Evolutionary conservation across 2,113 vertebrate species (phyloP), one percentile per base, ranked within the genome.

Genomic region (Spizaetus ornatus): DNA sequence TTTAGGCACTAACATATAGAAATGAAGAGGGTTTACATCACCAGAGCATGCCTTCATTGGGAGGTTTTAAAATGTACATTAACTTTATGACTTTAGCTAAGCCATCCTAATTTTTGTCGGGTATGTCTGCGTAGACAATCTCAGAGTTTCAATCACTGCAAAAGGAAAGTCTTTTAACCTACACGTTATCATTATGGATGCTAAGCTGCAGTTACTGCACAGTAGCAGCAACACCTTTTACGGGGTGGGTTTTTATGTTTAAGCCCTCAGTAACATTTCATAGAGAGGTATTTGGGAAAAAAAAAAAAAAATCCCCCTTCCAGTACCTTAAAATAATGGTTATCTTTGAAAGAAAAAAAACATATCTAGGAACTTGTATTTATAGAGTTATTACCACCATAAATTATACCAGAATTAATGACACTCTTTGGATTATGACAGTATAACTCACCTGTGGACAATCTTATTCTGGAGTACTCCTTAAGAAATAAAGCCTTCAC

Each of bases 101-200:
- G 11, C 31, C 23, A 73, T 47, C 34, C 48, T 36, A 55, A 77
- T 61, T 58, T 76, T 61, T 42, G 6, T 8, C 61, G 36, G 5
- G 23, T 48, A 52, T 45, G 23, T 36, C 34, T 71, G 40, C 2
- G 1, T 4, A 87, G 22, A 34, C 23, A 82, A 22, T 7, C 17
- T 76, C 65, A 55, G 31, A 74, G 48, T 43, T 87, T 45, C 27
- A 69, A 47, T 29, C 42, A 25, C 40, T 42, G 17, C 47, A 82
- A 82, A 85, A 81, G 26, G 10, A 36, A 82, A 38, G 11, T 10
- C 9, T 70, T 56, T 82, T 56, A 61, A 86, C 11, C 13, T 40
- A 38, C 0, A 34, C 2, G 0, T n/a, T 67, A 34, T 19, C n/a
- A 38, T 34, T 36, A 74, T 5, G 17, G 38, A 32, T 36, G 18